Evolutionary conservation across 2,888 invertebrate genomes (phyloP), one percentile per base, ranked within the genome.

Genomic region (Leucozona laternaria): DNA sequence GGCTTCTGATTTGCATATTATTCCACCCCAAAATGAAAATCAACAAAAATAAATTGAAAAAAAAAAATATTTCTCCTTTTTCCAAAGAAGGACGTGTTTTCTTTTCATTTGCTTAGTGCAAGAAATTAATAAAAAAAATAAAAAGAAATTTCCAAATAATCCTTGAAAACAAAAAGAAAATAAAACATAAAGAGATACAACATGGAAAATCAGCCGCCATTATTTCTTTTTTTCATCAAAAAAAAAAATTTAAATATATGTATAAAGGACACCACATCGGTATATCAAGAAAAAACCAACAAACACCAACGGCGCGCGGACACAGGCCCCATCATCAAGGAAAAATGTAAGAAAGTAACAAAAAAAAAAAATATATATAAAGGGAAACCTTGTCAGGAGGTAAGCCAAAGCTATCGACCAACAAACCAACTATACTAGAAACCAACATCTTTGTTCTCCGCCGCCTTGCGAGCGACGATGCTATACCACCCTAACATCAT

Each of bases 161-260:
- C 57, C 66, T 57, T 25, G 64, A 66, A 55, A 28, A 58, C 17
- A 57, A 62, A 43, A 78, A 64, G 22, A 37, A 68, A 55, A 62
- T 57, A 60, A 75, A 76, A 79, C 37, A 84, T 79, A 70, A 78
- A 75, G 58, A 78, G 73, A 86, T 77, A 60, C 60, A 60, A 82
- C 78, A 82, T 57, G 82, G 64, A 82, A 86, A 86, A 78, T 82
- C 78, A 73, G 86, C 86, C 78, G 82, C 86, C 86, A 86, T 86
- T 82, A 86, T 86, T 78, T 77, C 70, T 57, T 72, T 75, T 57
- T 13, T 57, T n/a, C 31, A 45, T 11, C n/a, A 10, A 4, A 4
- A 34, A 50, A 64, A 43, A 43, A 53, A 28, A 43, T 45, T 4
- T 68, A 57, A 20, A 68, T 34, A 20, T 17, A 4, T 48, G 22